Base-by-base conservation (phyloP, 2,113 vertebrate species). In the Rhegmatorhina hoffmannsi region DNA sequence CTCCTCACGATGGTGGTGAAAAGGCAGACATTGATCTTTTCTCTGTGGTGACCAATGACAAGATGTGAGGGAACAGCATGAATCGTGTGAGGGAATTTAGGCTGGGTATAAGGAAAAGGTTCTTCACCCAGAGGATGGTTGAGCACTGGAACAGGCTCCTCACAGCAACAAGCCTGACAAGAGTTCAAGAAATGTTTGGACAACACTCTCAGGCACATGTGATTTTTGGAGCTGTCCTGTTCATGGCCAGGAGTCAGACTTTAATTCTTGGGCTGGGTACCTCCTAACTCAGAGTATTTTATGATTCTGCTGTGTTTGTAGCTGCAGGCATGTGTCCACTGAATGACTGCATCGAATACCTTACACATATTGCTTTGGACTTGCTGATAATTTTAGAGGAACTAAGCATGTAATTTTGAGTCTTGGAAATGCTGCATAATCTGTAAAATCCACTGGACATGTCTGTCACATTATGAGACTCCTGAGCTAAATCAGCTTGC, bases 401-500 rank as follows among this genome's bases (percentile, higher is more conserved):
- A 5, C 44, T 43, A 74, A 70, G 20, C 9, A 29, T 3, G 1
- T 5, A 49, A 55, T 68, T 72, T 47, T 9, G 3, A 60, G 16
- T 28, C n/a, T 44, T 62, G n/a, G 0, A 6, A 53, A 55, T 67
- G 40, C 47, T 44, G n/a, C 24, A 38, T 7, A 20, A 66, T 25
- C 28, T 12, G 6, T 55, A 46, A 78, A 79, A 50, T 9, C 47
- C 12, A 25, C 10, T n/a, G 14, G 18, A 31, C 14, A 34, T 59
- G 15, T 59, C 46, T 21, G 36, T 46, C 44, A 47, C 6, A 24
- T 43, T 20, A 43, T 8, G 29, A 44, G 24, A 5, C 59, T 8
- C 17, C 49, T 64, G 47, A 34, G 5, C 26, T 3, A 49, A 8
- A 74, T 52, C 6, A 68, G 9, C 19, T 76, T 0, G 0, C 2